Base-by-base conservation (phyloP, 2,113 vertebrate genomes). In the Crocuta crocuta region DNA sequence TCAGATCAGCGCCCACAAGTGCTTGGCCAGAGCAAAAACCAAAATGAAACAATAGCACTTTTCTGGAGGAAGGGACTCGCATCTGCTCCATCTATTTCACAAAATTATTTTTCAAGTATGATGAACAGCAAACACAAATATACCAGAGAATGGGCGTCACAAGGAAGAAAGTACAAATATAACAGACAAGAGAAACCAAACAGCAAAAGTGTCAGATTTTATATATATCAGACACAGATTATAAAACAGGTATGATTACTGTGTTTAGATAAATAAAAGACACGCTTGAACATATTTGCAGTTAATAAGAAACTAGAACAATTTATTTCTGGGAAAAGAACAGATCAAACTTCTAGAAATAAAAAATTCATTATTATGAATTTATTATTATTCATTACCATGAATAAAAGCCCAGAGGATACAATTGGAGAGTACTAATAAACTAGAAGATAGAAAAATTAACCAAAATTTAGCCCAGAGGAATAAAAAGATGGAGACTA, bases 201-300 rank as follows among this genome's bases (percentile, higher is more conserved):
- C 4, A 2, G 3, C 26, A 82, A 43, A 71, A 82, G 43, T 3
- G 0, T 66, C 6, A 58, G 26, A 31, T 31, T 63, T 65, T 53
- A 21, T 65, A 31, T 63, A 76, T 58, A 68, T 58, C 13, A 73
- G 66, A 68, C 55, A 39, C 31, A 93, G 73, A 53, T 10, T 68
- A 48, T 33, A 83, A 53, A 68, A 43, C 33, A 68, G 61, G 24
- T 66, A 53, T 23, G n/a, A 82, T 90, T 76, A 48, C 19, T 78
- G 5, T 73, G 9, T 66, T 93, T 95, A 83, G 89, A 93, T 45
- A 83, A 90, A 89, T 73, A 68, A 78, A 90, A 93, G 15, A 83
- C 43, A 84, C 55, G n/a, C 12, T 76, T 93, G 71, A 89, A 89
- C 81, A 82, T 89, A 89, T 68, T 31, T 89, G 12, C 11, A 84